Conservation (phyloP, 2,797 vertebrate genomes). For the Hozukius guyotensis region DNA sequence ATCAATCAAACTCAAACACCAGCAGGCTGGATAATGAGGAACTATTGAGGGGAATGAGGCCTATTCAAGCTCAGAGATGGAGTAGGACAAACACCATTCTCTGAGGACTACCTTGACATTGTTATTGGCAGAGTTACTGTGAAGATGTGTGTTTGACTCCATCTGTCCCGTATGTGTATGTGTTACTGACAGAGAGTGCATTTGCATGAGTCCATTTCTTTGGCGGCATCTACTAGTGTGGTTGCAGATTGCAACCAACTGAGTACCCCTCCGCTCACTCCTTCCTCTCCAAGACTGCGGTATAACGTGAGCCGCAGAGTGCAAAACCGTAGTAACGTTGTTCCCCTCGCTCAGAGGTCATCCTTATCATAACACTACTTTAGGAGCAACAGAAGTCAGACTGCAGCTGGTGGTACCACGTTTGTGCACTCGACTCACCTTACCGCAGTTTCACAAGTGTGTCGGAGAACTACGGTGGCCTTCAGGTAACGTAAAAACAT, state of each 20-base stretch:
- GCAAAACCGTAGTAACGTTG: background rate
- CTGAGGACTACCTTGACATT: conserved; percentile 17
- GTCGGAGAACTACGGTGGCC: too few relatives aligned
- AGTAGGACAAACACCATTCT: conserved; percentile 38
- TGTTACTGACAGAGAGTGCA: too few relatives aligned
- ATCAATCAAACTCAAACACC: conserved; percentile 82
- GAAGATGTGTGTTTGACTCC: conserved; percentile 6
- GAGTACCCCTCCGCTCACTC: background rate
- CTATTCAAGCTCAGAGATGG: conserved; percentile 51
- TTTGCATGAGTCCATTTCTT: too few relatives aligned
- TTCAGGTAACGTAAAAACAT: too few relatives aligned
- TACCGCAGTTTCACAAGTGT: too few relatives aligned
- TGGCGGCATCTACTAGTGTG: too few relatives aligned
- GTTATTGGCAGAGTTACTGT: conserved; percentile 12
- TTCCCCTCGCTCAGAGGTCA: background rate
- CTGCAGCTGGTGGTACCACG: background rate
- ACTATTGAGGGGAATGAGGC: conserved; percentile 64
- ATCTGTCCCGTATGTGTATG: background rate
- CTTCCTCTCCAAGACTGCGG: too few relatives aligned
- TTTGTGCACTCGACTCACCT: too few relatives aligned
- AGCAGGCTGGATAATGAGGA: conserved; percentile 72
- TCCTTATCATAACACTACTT: background rate
- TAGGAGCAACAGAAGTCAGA: background rate
- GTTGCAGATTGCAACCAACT: background rate
- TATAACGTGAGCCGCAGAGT: background rate